Evolutionary conservation across 2,113 vertebrate genomes (phyloP).

Genomic region (Cynoglossus semilaevis): DNA sequence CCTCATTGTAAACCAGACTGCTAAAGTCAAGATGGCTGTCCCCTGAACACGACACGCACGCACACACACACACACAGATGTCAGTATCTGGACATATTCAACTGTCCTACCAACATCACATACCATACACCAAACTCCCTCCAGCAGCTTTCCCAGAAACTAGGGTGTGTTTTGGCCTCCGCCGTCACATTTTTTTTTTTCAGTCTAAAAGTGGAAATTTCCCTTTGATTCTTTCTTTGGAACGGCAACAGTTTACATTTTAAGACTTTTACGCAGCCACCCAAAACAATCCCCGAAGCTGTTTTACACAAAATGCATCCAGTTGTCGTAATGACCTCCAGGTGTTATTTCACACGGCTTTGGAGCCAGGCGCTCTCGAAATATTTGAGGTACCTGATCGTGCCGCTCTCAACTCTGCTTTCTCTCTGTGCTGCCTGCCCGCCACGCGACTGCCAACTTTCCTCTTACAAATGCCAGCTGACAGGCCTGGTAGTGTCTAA

Average conservation of each 20-base stretch:
- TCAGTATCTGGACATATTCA: constrained; percentile 63
- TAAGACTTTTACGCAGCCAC: too few relatives aligned
- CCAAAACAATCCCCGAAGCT: neutral
- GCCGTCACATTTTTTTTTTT: constrained; percentile 48
- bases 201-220: too few relatives aligned
- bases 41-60: constrained; percentile 34
- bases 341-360: constrained; percentile 11
- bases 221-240: neutral
- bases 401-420: constrained; percentile 30
- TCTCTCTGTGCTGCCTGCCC: constrained; percentile 34
- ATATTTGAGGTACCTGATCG: constrained; percentile 43
- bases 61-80: constrained; percentile 18
- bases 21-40: constrained; percentile 52
- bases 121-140: constrained; percentile 61
- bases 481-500: constrained; percentile 41
- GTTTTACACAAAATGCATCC: neutral
- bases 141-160: constrained; percentile 66
- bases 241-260: too few relatives aligned
- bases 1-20: constrained; percentile 60
- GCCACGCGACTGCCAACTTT: constrained; percentile 49
- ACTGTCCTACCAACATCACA: constrained; percentile 59
- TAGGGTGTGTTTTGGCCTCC: constrained; percentile 61
- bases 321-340: neutral
- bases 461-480: constrained; percentile 48
- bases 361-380: constrained; percentile 23